Evolutionary conservation across 2,113 vertebrate species (phyloP), one percentile per base, ranked within the genome.

Genomic region (Malurus melanocephalus): DNA sequence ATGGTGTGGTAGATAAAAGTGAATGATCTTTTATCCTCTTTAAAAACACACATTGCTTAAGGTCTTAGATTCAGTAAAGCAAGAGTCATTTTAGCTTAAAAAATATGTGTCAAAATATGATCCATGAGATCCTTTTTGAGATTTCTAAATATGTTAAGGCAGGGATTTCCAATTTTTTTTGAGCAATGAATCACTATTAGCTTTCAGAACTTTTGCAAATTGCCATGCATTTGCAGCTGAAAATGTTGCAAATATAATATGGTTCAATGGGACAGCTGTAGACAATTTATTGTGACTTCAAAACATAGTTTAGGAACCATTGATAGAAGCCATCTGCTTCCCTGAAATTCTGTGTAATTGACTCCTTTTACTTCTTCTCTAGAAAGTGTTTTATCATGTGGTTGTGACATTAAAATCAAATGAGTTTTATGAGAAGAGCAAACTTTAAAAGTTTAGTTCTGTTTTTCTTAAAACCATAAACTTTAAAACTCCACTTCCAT

Each of bases 301-400:
- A 95, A 95, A 81, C 92, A 88, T 51, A 82, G 84, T 93, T 95
- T 95, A 79, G 84, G 81, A 87, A 66, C 87, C 91, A 89, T 94
- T 95, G 95, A 95, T 93, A 76, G 91, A 94, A 94, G 92, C 94
- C 92, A 95, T 92, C 92, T 95, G 94, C 88, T 87, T 92, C 81
- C 80, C 71, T 94, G 71, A 94, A 85, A 93, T 90, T 85, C 86
- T 82, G 1, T 94, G 86, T 93, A 82, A 95, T 85, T 94, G 90
- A 77, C 81, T 95, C 74, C 59, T 88, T 91, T 94, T 94, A 80
- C 88, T 90, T 94, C 62, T 91, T 84, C 55, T 93, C 80, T 87
- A 71, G 79, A 83, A 89, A 91, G 85, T 69, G 78, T 90, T 93
- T 80, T 88, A 59, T 88, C 75, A 33, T 81, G 80, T 94, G 84